Percentiles rank a stretch among this genome's conserved stretches.
These are phyloP conservation scores for Drosophila quinaria DNA, from an alignment of 2,888 invertebrate species.

Conservation along the genomic window DNA sequence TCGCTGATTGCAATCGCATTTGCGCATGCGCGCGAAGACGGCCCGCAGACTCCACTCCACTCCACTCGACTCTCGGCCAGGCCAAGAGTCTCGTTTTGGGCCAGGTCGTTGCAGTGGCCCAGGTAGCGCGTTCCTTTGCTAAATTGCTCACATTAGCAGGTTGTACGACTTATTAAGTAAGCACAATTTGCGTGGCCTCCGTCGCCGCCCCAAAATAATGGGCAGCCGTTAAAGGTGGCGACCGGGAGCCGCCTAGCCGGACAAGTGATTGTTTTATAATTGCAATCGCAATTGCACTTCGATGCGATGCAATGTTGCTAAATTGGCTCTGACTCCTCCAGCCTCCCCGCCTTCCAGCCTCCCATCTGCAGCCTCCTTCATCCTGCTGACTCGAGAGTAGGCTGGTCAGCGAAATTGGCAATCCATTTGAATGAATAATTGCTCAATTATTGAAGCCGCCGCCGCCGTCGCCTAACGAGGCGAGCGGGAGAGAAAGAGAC, in stretches of 20 bases:
- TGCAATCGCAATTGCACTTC: conserved; percentile 83
- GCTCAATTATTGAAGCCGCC: conserved; percentile 83
- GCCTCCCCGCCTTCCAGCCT: neutral
- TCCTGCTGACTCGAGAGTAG: conserved; percentile 41
- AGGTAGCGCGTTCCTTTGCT: conserved; percentile 80
- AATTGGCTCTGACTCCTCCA: conserved; percentile 56
- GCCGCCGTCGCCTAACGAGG: conserved; percentile 62
- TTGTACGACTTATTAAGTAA: conserved; percentile 85
- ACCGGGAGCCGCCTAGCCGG: conserved; percentile 75
- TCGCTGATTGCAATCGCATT: conserved; percentile 75
- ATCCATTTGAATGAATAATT: conserved; percentile 85
- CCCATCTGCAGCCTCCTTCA: neutral
- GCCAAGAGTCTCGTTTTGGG: conserved; percentile 1
- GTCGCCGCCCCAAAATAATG: conserved; percentile 77
- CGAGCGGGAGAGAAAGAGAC: neutral
- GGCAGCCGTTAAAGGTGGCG: conserved; percentile 77
- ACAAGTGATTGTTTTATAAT: conserved; percentile 84
- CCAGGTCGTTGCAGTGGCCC: conserved; percentile 30
- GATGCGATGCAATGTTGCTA: conserved; percentile 57
- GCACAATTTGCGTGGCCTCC: conserved; percentile 84
- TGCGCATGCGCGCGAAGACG: conserved; percentile 69
- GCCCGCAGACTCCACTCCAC: conserved; percentile 48
- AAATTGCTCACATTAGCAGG: conserved; percentile 85
- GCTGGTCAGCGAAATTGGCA: conserved; percentile 82
- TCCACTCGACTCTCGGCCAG: no score